These are phyloP conservation scores for Brachionus plicatilis DNA, from an alignment of 1,140 invertebrate species.

Conservation along the genomic window DNA sequence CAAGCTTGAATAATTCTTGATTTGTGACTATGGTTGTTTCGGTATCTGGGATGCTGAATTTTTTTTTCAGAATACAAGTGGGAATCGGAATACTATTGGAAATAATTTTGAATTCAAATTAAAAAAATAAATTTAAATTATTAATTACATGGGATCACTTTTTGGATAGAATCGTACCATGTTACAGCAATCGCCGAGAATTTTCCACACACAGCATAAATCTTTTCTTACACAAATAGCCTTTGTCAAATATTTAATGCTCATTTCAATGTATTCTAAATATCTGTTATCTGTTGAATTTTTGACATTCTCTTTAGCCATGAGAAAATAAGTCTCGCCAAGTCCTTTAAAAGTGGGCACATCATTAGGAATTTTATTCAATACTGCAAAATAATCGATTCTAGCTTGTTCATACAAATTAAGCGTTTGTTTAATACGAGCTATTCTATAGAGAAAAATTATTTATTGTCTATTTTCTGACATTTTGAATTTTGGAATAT, in stretches of 20 bases:
- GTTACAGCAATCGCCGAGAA: slow-evolving; percentile 17
- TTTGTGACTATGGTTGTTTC: neutral
- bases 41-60: slow-evolving; percentile 9
- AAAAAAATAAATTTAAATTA: neutral
- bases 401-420: slow-evolving; percentile 35
- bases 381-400: slow-evolving; percentile 31
- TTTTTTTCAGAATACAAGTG: slow-evolving; percentile 1
- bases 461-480: too few species aligned
- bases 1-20: slow-evolving; percentile 9
- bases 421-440: slow-evolving; percentile 31
- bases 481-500: too few species aligned
- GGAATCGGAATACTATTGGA: neutral
- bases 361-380: slow-evolving; percentile 32
- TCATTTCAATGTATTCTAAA: slow-evolving; percentile 26
- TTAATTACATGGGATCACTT: neutral
- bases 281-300: slow-evolving; percentile 32
- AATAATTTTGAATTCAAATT: neutral
- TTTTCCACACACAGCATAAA: slow-evolving; percentile 30
- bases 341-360: slow-evolving; percentile 35
- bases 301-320: slow-evolving; percentile 21
- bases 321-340: slow-evolving; percentile 28
- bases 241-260: slow-evolving; percentile 31
- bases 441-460: neutral
- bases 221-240: slow-evolving; percentile 24
- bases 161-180: slow-evolving; percentile 7